phyloP scores from a whole-genome alignment of 2,797 vertebrate genomes.

The Xerus rutilus region DNA sequence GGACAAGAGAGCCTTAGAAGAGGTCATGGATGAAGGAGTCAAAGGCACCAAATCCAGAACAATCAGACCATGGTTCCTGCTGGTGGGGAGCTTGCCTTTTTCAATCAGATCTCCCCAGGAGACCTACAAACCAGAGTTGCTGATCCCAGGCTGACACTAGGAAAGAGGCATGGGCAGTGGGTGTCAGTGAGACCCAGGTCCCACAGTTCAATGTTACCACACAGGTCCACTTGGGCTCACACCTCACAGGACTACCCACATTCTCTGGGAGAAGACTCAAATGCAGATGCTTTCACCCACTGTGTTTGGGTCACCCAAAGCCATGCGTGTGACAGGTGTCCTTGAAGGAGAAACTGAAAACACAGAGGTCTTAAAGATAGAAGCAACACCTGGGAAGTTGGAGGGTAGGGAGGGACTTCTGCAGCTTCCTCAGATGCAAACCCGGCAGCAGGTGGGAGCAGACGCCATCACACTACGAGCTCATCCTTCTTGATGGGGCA shows the following conservation, averaged over 20 bases:
- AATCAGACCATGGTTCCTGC: not conserved
- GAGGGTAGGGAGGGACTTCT: not conserved
- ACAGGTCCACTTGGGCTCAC: not conserved
- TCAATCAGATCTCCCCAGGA: not conserved
- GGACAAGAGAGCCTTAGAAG: not conserved
- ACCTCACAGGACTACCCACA: too few relatives aligned
- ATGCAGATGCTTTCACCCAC: not conserved
- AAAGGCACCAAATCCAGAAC: not conserved
- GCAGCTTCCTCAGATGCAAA: not conserved
- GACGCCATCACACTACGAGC: not conserved
- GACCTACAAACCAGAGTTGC: not conserved
- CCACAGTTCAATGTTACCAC: not conserved
- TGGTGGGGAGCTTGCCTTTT: not conserved
- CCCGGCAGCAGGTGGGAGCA: too few relatives aligned
- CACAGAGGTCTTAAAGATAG: not conserved
- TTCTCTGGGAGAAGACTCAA: not conserved
- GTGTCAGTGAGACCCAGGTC: not conserved
- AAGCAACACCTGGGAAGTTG: not conserved
- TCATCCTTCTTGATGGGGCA: not conserved
- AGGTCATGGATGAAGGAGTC: not conserved
- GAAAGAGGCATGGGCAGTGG: not conserved
- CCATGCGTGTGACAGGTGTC: not conserved
- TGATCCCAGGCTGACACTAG: not conserved
- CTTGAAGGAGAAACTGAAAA: not conserved
- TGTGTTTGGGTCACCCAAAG: not conserved